Base-by-base conservation (phyloP, 2,888 invertebrate genomes). In the Timema cristinae region DNA sequence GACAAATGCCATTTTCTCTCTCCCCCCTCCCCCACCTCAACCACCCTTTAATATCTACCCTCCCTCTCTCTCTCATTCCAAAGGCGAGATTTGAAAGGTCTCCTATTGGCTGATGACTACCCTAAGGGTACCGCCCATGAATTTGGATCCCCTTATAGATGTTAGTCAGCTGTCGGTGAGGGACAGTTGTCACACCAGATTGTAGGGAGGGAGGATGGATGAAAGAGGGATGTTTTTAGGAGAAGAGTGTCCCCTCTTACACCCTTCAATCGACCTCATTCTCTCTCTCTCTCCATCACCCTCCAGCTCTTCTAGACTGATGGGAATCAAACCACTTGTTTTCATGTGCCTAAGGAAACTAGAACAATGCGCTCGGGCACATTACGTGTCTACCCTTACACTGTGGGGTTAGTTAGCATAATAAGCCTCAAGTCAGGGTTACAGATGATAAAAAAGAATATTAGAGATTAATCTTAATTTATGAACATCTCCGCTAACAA, bases 291-390 rank as follows among this genome's bases (percentile, higher is more conserved):
- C 9, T 51, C 50, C 61, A 54, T 15, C 47, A 6, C 15, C 59
- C 49, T 32, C 9, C 50, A 15, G 32, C 32, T 4, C 32, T 32
- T 32, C 32, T 4, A 32, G 71, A 50, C 32, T 66, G 66, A 61
- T 71, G 73, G 72, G 71, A 73, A 73, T 72, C 73, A 70, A 72
- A 70, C 73, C 73, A 73, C 73, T 73, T 73, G 73, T 73, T 48
- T 50, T 49, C n/a, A 8, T 11, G 49, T 8, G 13, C 50, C 7
- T 6, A 13, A 16, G 50, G 67, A 32, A 32, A 32, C 32, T 32
- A 32, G 32, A 32, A 32, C 32, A 32, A 32, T 32, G 32, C 32
- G 4, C 32, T 32, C 32, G 32, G 32, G 32, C 32, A 32, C 32
- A 32, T 32, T 32, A 32, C 32, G 32, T 32, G 1, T 32, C 32